These are phyloP conservation scores for Mimas tiliae DNA, from an alignment of 2,888 invertebrate genomes.

Conservation along the genomic window DNA sequence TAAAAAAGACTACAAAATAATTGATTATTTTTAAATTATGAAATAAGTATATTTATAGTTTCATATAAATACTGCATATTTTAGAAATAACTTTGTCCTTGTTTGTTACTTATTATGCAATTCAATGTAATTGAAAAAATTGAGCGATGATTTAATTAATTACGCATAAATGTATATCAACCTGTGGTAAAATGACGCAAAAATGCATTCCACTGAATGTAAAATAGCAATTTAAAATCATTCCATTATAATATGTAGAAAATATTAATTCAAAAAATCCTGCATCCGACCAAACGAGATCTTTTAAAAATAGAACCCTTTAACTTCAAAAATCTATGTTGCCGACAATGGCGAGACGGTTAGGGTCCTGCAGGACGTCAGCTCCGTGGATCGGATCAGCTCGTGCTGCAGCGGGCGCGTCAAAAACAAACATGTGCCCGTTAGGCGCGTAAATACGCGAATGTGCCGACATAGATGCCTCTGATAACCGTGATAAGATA, in stretches of 20 bases:
- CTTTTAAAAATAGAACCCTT: conserved; percentile 15
- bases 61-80: too few species aligned
- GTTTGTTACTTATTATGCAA: too few species aligned
- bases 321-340: conserved; percentile 22
- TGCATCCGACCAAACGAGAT: conserved; percentile 5
- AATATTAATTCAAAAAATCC: background rate
- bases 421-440: conserved; percentile 22
- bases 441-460: conserved; percentile 22
- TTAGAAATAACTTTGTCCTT: too few species aligned
- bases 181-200: too few species aligned
- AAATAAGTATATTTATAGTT: too few species aligned
- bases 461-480: conserved; percentile 29
- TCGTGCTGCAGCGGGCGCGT: conserved; percentile 38
- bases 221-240: background rate
- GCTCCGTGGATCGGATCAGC: conserved; percentile 39
- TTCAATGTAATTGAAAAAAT: too few species aligned
- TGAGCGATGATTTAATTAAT: too few species aligned
- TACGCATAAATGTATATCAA: too few species aligned
- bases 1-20: too few species aligned
- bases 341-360: conserved; percentile 22
- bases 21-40: too few species aligned
- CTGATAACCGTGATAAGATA: conserved; percentile 28
- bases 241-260: background rate
- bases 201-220: too few species aligned
- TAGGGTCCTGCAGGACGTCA: conserved; percentile 50